Conservation (phyloP, 2,113 vertebrate genomes). For the Hucho hucho region DNA sequence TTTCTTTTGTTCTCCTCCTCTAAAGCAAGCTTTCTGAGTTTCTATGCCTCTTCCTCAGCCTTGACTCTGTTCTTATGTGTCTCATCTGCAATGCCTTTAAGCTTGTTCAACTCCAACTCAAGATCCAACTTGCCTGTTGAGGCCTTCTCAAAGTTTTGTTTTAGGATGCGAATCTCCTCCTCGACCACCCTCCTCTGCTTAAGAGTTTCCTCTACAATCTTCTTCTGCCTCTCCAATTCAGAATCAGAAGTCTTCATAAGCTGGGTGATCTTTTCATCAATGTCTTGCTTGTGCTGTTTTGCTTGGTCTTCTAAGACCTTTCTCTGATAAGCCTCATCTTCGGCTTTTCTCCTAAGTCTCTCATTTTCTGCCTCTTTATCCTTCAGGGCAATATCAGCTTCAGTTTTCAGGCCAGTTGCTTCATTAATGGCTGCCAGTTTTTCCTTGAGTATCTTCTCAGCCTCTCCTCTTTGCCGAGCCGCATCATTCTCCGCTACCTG, state of each 20-base stretch:
- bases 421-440: slow-evolving; percentile 90
- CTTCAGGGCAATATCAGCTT: slow-evolving; percentile 90
- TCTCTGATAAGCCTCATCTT: slow-evolving; percentile 93
- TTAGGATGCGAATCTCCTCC: slow-evolving; percentile 89
- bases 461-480: slow-evolving; percentile 81
- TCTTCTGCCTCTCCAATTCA: slow-evolving; percentile 86
- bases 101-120: slow-evolving; percentile 85
- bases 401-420: slow-evolving; percentile 85
- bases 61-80: slow-evolving; percentile 84
- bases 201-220: slow-evolving; percentile 86
- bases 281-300: slow-evolving; percentile 88
- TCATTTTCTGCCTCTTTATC: slow-evolving; percentile 97
- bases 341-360: slow-evolving; percentile 85
- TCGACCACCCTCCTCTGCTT: slow-evolving; percentile 88
- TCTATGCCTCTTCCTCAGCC: slow-evolving; percentile 84
- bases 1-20: slow-evolving; percentile 86
- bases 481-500: slow-evolving; percentile 90
- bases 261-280: slow-evolving; percentile 86
- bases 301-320: slow-evolving; percentile 91
- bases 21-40: slow-evolving; percentile 80
- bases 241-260: slow-evolving; percentile 84
- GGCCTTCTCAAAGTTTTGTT: slow-evolving; percentile 86
- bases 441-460: slow-evolving; percentile 90
- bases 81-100: slow-evolving; percentile 83
- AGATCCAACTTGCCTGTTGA: slow-evolving; percentile 84